Base-by-base conservation (phyloP, 2,888 invertebrate species). In the Baccha elongata region DNA sequence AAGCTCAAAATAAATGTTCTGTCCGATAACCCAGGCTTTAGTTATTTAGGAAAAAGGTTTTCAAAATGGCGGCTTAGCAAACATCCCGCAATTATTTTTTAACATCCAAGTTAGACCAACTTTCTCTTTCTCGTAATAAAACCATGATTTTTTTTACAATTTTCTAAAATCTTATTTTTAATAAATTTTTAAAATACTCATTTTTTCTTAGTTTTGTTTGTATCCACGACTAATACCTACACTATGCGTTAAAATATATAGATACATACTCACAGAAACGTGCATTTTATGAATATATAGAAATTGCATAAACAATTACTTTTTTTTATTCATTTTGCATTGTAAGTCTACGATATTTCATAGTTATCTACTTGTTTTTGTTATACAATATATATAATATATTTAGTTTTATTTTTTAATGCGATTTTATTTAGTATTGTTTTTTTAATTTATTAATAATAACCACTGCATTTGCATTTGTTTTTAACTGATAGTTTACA, bases 81-180 rank as follows among this genome's bases (percentile, higher is more conserved):
- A n/a, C n/a, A n/a, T n/a, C n/a, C n/a, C n/a, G n/a, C n/a, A n/a
- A n/a, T n/a, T n/a, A n/a, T n/a, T n/a, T n/a, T n/a, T n/a, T n/a
- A n/a, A n/a, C n/a, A n/a, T n/a, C n/a, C n/a, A n/a, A n/a, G n/a
- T n/a, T n/a, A n/a, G n/a, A n/a, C n/a, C n/a, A n/a, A n/a, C n/a
- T n/a, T n/a, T n/a, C n/a, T n/a, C n/a, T n/a, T n/a, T n/a, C n/a
- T 40, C 23, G 10, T 40, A 58, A 50, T 60, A 81, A 75, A 81
- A 81, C 80, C 75, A 58, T 13, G 8, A 29, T 67, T 76, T 83
- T 76, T 83, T 62, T 76, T 83, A 83, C 81, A 85, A 85, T 85
- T 85, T 84, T 85, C 85, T 85, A 85, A 85, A 85, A 85, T 85
- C 85, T 85, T 84, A 85, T 78, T 79, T 85, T 84, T 85, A 85